Base-by-base conservation (phyloP, 2,888 invertebrate species). In the Acronicta alni region DNA sequence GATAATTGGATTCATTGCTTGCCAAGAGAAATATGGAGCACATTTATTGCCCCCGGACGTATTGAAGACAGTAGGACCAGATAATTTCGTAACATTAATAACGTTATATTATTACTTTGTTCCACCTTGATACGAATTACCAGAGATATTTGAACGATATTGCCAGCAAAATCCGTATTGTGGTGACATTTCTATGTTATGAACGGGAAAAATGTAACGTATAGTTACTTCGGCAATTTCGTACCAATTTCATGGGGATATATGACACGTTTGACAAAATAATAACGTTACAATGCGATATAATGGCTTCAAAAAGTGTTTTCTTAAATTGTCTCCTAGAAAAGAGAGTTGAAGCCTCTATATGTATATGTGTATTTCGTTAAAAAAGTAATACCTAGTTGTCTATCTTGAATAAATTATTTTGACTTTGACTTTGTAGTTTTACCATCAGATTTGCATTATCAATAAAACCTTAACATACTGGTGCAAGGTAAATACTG, bases 1-100 rank as follows among this genome's bases (percentile, higher is more conserved):
- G 86, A 89, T 92, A 90, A 91, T 92, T 91, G 90, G 91, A 90
- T 90, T 91, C 91, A 91, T 90, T 91, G 90, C 90, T 80, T 79
- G 82, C 78, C 63, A 73, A 65, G 79, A 82, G 85, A 90, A 89
- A 91, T 91, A 91, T 91, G 77, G 86, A 75, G 57, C 60, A 83
- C 85, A 89, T 91, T 89, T 86, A 89, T 90, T 85, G 87, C 76
- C 63, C 65, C 57, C 74, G 74, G 79, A 83, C 85, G 65, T 83
- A 84, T 84, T 80, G 83, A 80, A 81, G 80, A 81, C 80, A 79
- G 77, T 58, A 64, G 68, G 48, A 65, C 57, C 64, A 64, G 67
- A 72, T 77, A 77, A 75, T 80, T 67, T 60, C 54, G 51, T 62
- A 57, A 53, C 63, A 76, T 77, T 79, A 80, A 79, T 76, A 76